Conservation (phyloP, 1,140 invertebrate genomes). For the Drosophila ambigua region DNA sequence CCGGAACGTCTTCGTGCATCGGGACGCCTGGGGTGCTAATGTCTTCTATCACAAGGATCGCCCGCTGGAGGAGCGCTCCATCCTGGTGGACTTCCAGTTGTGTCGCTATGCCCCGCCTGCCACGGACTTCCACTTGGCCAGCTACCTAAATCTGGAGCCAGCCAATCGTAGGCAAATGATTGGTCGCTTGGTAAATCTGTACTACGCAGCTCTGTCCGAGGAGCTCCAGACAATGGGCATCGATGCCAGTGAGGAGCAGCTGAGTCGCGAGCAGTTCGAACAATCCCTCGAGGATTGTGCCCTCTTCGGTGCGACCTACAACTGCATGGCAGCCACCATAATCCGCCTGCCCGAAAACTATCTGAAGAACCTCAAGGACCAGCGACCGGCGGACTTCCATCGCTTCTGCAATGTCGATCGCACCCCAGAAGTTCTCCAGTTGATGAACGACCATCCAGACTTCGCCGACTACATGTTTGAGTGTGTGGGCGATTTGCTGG, state of each 20-base stretch:
- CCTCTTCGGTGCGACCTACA: conserved; percentile 67
- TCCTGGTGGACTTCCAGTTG: conserved; percentile 87
- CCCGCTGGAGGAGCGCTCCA: conserved; percentile 82
- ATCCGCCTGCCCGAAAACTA: conserved; percentile 67
- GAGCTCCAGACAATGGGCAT: conserved; percentile 52
- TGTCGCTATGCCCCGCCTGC: conserved; percentile 85
- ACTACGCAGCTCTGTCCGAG: conserved; percentile 44
- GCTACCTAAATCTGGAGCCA: conserved; percentile 66
- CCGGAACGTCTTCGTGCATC: conserved; percentile 86
- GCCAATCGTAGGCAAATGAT: conserved; percentile 42
- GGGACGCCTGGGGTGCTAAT: conserved; percentile 87
- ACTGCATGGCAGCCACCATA: conserved; percentile 71
- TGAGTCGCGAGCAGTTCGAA: conserved; percentile 51
- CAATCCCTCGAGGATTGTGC: conserved; percentile 64
- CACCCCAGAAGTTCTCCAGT: conserved; percentile 37
- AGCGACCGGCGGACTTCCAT: conserved; percentile 60
- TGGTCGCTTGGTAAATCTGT: conserved; percentile 16
- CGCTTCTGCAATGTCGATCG: conserved; percentile 73
- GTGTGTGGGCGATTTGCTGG: conserved; percentile 70
- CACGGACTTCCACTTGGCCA: conserved; percentile 84
- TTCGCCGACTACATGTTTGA: conserved; percentile 66
- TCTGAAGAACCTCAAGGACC: conserved; percentile 62
- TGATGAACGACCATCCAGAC: conserved; percentile 53
- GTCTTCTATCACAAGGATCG: conserved; percentile 85
- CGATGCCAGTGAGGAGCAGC: conserved; percentile 30